Evolutionary conservation across 2,888 invertebrate species (phyloP).

Genomic region (Caenorhabditis sp.): DNA sequence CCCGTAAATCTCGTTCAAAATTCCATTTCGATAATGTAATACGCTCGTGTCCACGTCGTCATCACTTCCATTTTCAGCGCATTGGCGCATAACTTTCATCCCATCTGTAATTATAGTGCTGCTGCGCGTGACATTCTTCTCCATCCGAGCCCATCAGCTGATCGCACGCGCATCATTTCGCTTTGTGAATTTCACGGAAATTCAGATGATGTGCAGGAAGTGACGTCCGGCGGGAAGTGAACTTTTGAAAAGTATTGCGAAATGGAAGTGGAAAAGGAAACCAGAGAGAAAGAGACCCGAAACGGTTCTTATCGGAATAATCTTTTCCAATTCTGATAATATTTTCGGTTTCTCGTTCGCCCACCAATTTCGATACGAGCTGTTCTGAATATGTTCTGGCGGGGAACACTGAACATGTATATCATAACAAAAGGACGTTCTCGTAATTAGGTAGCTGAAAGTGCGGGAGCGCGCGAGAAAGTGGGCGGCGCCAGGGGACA

Average conservation of each 20-base stretch:
- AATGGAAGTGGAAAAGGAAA: constrained; percentile 2
- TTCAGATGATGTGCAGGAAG: constrained; percentile 16
- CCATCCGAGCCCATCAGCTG: neutral
- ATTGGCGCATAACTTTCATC: neutral
- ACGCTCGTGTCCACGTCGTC: neutral
- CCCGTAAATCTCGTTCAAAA: constrained; percentile 31
- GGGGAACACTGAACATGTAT: neutral
- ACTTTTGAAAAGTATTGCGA: constrained; percentile 21
- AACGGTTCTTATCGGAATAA: too few species aligned
- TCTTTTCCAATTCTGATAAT: too few species aligned
- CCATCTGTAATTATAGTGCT: constrained; percentile 1
- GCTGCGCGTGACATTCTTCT: neutral
- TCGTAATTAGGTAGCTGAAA: constrained; percentile 43
- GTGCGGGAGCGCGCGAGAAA: constrained; percentile 29
- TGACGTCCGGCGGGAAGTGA: constrained; percentile 18
- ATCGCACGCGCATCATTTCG: neutral
- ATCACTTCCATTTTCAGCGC: constrained; percentile 11
- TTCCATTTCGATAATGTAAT: constrained; percentile 47
- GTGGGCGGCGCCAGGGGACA: constrained; percentile 21
- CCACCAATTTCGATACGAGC: too few species aligned
- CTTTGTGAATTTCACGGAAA: neutral
- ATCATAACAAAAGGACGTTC: constrained; percentile 52
- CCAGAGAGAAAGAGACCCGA: constrained; percentile 5
- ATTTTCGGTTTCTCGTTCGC: too few species aligned
- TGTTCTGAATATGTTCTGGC: constrained; percentile 22